Conservation (phyloP, 2,113 vertebrate genomes). For the Mesembrinibis cayennensis region DNA sequence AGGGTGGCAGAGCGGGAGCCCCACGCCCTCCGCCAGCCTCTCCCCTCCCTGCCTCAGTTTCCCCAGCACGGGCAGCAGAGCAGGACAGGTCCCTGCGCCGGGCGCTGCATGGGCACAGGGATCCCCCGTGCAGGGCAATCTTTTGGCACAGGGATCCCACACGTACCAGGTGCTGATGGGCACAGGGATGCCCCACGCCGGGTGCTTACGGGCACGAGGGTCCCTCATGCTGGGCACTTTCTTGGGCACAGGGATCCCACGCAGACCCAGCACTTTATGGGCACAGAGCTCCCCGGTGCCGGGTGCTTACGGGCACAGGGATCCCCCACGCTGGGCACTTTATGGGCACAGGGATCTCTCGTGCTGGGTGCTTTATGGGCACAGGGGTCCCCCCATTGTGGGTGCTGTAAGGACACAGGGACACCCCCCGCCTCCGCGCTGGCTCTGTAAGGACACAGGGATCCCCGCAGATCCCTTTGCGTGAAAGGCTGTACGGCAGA, state of each 20-base stretch:
- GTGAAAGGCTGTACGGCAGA: not conserved
- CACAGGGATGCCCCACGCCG: not conserved
- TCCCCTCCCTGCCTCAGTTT: not conserved
- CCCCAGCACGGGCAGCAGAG: not conserved
- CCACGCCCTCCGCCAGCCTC: not conserved
- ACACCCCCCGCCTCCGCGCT: not conserved
- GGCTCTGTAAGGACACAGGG: not conserved
- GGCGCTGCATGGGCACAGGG: not conserved
- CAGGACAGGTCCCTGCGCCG: rapidly evolving
- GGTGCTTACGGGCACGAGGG: not conserved
- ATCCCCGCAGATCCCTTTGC: not conserved
- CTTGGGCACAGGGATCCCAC: not conserved
- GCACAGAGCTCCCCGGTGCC: not conserved
- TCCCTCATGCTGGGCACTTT: not conserved
- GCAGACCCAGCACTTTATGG: not conserved
- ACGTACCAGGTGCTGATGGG: not conserved
- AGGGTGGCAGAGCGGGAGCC: not conserved
- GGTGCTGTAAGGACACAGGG: not conserved
- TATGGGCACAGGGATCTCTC: not conserved
- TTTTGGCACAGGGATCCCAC: not conserved
- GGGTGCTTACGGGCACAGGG: not conserved
- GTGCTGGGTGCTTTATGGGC: not conserved
- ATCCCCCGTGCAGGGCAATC: not conserved
- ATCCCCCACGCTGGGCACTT: not conserved
- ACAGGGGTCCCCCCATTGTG: not conserved